phyloP scores from a whole-genome alignment of 2,113 vertebrate species.

The Gallinago paraguaiae region DNA sequence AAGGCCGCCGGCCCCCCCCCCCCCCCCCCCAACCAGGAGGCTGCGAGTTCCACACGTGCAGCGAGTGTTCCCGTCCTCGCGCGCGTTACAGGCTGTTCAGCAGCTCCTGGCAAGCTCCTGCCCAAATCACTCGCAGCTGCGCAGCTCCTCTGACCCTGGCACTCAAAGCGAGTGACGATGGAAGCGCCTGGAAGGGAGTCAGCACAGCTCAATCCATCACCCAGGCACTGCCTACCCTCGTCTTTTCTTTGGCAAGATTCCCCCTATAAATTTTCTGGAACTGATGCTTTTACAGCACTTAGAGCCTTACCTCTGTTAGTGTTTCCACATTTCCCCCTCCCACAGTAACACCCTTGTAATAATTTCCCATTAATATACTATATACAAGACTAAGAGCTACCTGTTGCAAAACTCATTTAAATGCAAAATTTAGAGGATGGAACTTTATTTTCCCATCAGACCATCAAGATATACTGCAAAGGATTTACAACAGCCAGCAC shows the following conservation, averaged over 20 bases:
- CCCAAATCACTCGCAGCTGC: neutral
- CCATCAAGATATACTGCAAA: neutral
- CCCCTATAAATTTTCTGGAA: neutral
- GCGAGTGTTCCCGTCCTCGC: neutral
- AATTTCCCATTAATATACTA: neutral
- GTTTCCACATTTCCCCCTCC: neutral
- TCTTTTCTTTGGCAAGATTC: neutral
- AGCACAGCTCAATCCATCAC: neutral
- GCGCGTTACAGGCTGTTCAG: neutral
- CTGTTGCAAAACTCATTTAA: neutral
- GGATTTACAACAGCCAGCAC: neutral
- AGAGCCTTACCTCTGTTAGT: neutral
- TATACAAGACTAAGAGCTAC: neutral
- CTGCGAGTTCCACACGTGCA: neutral
- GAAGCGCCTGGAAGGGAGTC: neutral
- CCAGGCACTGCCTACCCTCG: neutral
- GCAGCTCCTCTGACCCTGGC: neutral
- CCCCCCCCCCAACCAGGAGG: neutral
- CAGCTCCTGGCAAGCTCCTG: neutral
- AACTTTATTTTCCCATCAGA: neutral
- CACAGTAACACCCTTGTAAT: neutral
- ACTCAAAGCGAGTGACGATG: fast-evolving
- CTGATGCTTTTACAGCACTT: neutral
- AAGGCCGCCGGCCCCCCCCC: neutral
- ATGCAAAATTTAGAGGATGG: neutral